Base-by-base conservation (phyloP, 2,113 vertebrate genomes). In the Jaculus jaculus region DNA sequence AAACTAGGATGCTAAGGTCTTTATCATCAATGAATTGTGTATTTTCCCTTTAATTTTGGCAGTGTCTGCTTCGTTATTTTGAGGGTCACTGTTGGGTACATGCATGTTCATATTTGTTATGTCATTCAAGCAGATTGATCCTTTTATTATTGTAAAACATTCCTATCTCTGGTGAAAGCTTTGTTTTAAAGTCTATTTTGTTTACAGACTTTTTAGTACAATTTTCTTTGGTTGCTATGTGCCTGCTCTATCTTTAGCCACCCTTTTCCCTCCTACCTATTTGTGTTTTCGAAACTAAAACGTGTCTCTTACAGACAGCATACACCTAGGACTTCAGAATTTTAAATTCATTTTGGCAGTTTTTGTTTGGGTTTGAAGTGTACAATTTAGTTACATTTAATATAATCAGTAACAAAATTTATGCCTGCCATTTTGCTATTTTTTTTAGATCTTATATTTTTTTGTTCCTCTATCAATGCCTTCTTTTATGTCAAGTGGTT, bases 201-300 rank as follows among this genome's bases (percentile, higher is more conserved):
- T 42, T 65, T 72, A 23, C 7, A 71, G 68, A n/a, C 32, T 71
- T 79, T 65, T 81, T 47, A 65, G 6, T 66, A 66, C 34, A 82
- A 15, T 32, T 88, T 30, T 74, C 42, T 60, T 74, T 82, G n/a
- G 39, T 60, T 85, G 74, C 20, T 90, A 2, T 60, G 54, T 86
- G 78, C 23, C 72, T 80, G 28, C 24, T 82, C 28, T 12, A 87
- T 39, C 26, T 90, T 80, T 37, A 87, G 78, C 21, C 37, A 61
- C 30, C 6, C 17, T 61, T 92, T 91, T 81, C 58, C 13, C 30
- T 71, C 42, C 85, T 90, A 74, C 6, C 21, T 61, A 58, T 80
- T 60, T 88, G 63, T 81, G 37, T 84, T 75, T 92, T 72, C 91
- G 37, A 93, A 79, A 90, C 39, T 71, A 72, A 79, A 86, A 58